Base-by-base conservation (phyloP, 2,797 vertebrate species). In the Ctenosaura bakeri region DNA sequence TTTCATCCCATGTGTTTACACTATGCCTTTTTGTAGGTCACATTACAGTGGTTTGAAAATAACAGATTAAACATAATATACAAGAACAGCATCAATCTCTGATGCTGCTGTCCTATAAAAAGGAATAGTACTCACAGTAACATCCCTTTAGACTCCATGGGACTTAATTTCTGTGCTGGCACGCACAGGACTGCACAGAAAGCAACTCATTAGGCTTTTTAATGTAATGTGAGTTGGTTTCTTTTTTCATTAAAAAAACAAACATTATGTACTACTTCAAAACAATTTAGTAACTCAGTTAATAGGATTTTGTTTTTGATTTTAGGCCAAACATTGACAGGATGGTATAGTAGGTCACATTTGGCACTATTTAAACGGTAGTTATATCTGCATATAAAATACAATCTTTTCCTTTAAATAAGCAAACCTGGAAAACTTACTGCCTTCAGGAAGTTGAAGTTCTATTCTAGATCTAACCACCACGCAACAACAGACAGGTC, bases 401-500 rank as follows among this genome's bases (percentile, higher is more conserved):
- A 10, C 71, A 5, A 18, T 38, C 16, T 16, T 35, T 74, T 35
- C 35, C 4, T 77, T 13, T 73, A 6, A 5, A 64, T 26, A 64
- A 64, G 6, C 22, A 1, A 64, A 64, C 62, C 26, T 24, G 24
- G 62, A 24, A 64, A 64, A 64, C 16, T 62, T 62, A 62, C 16
- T 62, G 20, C 22, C 5, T 3, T 64, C 20, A 64, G 62, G 62
- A 16, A 62, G 59, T 1, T 62, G 62, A 64, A 64, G 6, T 64
- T 64, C 62, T 64, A 64, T 64, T 64, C 3, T 64, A 64, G 54
- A 64, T 64, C 89, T 26, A 26, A 3, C 10, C 4, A 83, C 12
- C 62, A 42, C 26, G 89, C 42, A 87, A 86, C 86, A 88, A 42
- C 52, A 89, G 93, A 46, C 66, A 92, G 90, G 82, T 66, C 46